These are phyloP conservation scores for Sylvia atricapilla DNA, from an alignment of 2,113 vertebrate genomes.

Conservation along the genomic window DNA sequence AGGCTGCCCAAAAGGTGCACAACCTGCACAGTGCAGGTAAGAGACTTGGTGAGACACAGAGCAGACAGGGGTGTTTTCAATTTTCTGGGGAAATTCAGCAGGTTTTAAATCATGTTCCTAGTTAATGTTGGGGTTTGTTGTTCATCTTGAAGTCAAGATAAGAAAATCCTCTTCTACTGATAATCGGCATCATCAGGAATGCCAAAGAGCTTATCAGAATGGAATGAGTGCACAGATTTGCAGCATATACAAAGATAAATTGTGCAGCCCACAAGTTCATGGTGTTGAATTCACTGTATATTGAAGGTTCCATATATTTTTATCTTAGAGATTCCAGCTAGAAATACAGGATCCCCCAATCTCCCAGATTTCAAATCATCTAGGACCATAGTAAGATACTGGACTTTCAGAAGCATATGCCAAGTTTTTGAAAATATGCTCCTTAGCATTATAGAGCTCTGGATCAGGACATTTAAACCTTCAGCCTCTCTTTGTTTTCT, in stretches of 20 bases:
- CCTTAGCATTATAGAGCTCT: background rate
- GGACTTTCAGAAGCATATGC: background rate
- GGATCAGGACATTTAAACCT: background rate
- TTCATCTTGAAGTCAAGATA: background rate
- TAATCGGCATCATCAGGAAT: background rate
- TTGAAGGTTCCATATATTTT: background rate
- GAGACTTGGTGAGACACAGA: accelerated
- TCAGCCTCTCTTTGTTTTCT: background rate
- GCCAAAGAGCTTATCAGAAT: background rate
- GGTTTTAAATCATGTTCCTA: background rate
- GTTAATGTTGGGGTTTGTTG: background rate
- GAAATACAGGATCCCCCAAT: background rate
- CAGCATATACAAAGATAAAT: background rate
- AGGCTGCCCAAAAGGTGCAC: background rate
- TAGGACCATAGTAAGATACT: background rate
- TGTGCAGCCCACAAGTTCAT: background rate
- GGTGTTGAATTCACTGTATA: background rate
- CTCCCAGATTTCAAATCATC: background rate
- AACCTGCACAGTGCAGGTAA: background rate
- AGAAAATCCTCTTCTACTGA: background rate
- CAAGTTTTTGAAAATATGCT: background rate
- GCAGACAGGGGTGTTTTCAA: background rate
- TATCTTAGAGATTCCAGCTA: background rate
- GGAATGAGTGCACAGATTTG: background rate
- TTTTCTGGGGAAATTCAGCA: background rate